These are phyloP conservation scores for Cryptus armator DNA, from an alignment of 2,888 invertebrate genomes.

Conservation along the genomic window DNA sequence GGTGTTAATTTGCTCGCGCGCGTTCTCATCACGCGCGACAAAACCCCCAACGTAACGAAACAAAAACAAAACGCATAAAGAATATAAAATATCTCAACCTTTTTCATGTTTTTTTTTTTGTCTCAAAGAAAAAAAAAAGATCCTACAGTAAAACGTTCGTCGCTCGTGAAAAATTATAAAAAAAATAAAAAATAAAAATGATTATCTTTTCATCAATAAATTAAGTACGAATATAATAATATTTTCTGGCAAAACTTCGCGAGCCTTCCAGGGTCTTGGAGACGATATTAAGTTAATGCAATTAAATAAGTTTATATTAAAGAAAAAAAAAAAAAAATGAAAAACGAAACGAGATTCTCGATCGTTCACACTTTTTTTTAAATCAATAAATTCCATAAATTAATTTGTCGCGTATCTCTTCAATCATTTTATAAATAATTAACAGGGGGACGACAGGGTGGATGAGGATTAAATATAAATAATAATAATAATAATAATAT, in stretches of 20 bases:
- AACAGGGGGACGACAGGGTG: slow-evolving; percentile 68
- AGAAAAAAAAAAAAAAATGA: slow-evolving; percentile 42
- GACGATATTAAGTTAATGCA: slow-evolving; percentile 51
- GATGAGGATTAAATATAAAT: slow-evolving; percentile 56
- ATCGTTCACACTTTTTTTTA: slow-evolving; percentile 55
- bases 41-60: slow-evolving; percentile 67
- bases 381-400: slow-evolving; percentile 70
- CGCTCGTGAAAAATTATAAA: slow-evolving; percentile 27
- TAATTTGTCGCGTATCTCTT: slow-evolving; percentile 67
- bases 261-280: slow-evolving; percentile 65
- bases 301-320: slow-evolving; percentile 39
- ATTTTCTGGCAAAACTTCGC: slow-evolving; percentile 37
- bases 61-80: slow-evolving; percentile 76
- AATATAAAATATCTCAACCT: slow-evolving; percentile 73
- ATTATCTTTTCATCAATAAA: slow-evolving; percentile 35
- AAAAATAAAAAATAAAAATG: slow-evolving; percentile 9
- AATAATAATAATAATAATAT: slow-evolving; percentile 56
- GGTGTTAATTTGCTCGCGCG: slow-evolving; percentile 67
- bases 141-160: slow-evolving; percentile 82
- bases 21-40: slow-evolving; percentile 63
- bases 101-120: slow-evolving; percentile 13
- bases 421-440: slow-evolving; percentile 71
- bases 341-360: slow-evolving; percentile 49
- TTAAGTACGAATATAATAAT: slow-evolving; percentile 53
- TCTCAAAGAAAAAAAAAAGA: slow-evolving; percentile 59